Evolutionary conservation across 2,888 invertebrate genomes (phyloP).

Genomic region (Leptinotarsa haldemani): DNA sequence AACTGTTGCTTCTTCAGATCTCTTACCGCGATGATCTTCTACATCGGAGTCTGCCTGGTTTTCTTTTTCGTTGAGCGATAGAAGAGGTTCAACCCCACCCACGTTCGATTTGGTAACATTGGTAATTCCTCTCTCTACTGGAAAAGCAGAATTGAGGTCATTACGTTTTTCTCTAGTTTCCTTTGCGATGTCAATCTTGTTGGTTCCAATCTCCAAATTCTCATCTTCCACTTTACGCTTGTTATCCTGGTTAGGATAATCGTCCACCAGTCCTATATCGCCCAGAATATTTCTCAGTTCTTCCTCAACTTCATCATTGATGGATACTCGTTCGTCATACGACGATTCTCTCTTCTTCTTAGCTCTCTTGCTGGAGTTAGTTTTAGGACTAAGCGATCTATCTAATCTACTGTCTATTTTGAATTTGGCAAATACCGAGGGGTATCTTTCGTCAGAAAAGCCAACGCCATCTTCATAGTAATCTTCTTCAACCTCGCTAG

Average conservation of each 20-base stretch:
- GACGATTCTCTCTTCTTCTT: slow-evolving; percentile 41
- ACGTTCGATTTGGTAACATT: not conserved
- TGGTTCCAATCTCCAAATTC: slow-evolving; percentile 50
- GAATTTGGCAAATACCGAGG: slow-evolving; percentile 56
- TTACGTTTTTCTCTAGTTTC: slow-evolving; percentile 34
- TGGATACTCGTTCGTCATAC: not conserved
- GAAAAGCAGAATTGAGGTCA: not conserved
- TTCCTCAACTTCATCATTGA: slow-evolving; percentile 47
- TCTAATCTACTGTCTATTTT: slow-evolving; percentile 54
- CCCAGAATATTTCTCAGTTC: slow-evolving; percentile 52
- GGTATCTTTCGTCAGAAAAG: slow-evolving; percentile 50
- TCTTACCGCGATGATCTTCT: not conserved
- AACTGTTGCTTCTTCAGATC: not conserved
- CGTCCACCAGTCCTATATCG: slow-evolving; percentile 57
- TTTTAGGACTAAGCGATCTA: slow-evolving; percentile 34
- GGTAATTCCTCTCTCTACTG: not conserved
- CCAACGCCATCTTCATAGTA: slow-evolving; percentile 33
- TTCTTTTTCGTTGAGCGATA: not conserved
- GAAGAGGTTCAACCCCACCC: not conserved
- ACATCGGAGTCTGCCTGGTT: not conserved
- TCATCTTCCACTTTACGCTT: slow-evolving; percentile 52
- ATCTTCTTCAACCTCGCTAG: slow-evolving; percentile 37
- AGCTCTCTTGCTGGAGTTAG: slow-evolving; percentile 32
- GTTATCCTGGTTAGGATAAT: slow-evolving; percentile 44
- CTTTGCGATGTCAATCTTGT: slow-evolving; percentile 48